These are phyloP conservation scores for Pseudoatta argentina DNA, from an alignment of 1,140 invertebrate genomes.

Conservation along the genomic window DNA sequence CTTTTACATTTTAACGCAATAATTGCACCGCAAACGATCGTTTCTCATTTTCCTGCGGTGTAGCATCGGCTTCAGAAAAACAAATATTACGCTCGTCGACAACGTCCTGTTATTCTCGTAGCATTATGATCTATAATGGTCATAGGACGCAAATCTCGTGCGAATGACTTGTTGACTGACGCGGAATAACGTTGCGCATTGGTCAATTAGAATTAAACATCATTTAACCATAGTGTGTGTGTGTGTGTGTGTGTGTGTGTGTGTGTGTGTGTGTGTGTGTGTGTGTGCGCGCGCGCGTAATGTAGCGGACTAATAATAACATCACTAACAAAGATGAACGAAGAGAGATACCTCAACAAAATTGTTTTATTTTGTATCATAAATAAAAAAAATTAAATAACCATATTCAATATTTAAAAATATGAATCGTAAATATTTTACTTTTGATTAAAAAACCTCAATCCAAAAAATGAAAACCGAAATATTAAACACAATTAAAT, in stretches of 20 bases:
- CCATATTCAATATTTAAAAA: background rate
- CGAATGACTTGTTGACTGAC: constrained; percentile 31
- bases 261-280: no score
- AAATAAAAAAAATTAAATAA: background rate
- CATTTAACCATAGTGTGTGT: background rate
- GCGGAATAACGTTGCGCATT: background rate
- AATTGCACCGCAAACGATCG: constrained; percentile 45
- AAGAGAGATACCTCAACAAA: background rate
- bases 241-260: no score
- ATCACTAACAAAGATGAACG: background rate
- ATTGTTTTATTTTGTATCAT: background rate
- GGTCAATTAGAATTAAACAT: constrained; percentile 2
- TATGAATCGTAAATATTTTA: background rate
- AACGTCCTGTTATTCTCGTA: constrained; percentile 25
- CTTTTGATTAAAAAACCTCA: background rate
- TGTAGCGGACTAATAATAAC: background rate
- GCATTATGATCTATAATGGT: constrained; percentile 16
- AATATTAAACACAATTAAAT: background rate
- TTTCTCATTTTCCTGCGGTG: constrained; percentile 42
- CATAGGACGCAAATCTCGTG: constrained; percentile 1
- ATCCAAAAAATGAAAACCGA: background rate
- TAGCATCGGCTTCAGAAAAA: constrained; percentile 30
- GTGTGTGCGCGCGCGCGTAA: no score
- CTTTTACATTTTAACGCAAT: constrained; percentile 48
- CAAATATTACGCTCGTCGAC: background rate